Evolutionary conservation across 2,797 vertebrate species (phyloP), one percentile per base, ranked within the genome.

Genomic region (Pangasius djambal): DNA sequence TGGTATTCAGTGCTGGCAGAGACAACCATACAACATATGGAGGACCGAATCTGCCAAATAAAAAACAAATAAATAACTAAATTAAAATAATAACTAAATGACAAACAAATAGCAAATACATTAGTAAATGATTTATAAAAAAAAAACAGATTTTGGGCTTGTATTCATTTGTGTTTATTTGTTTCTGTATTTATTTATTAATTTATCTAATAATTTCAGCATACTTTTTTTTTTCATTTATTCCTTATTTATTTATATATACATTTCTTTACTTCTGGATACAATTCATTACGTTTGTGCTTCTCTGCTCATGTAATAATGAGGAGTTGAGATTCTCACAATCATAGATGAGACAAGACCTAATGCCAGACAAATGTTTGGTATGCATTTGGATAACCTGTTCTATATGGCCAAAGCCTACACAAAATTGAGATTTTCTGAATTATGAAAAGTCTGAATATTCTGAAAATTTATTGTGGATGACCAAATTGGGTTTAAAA

Each of bases 1-100:
- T 93, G 3, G 63, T 55, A 50, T 67, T 84, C 61, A 50, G 61
- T 67, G 82, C 44, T 84, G 82, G 82, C 82, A 84, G 40, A 85
- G 10, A 85, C n/a, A 69, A 85, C 16, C 44, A 3, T 69, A 85
- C 52, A 85, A 85, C 83, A 85, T 85, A 85, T 85, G 83, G 83
- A 85, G 63, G 63, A 34, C 55, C 0, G 9, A 69, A 52, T 69
- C 63, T 69, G 83, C 83, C 63, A 85, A 63, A 85, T 85, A 85
- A 48, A 28, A 44, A 50, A 84, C 18, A 50, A 67, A 50, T 34
- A 84, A 84, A 69, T 50, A 67, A 84, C 25, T 48, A 34, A 50
- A 67, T 15, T 52, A 31, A 85, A 52, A 85, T 52, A 65, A 83
- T n/a, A 67, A 52, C 63, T 31, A 69, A 85, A 85, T 50, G 15